Base-by-base conservation (phyloP, 92 coral and sea anemone species). In the Isaurus tuberculatus region DNA sequence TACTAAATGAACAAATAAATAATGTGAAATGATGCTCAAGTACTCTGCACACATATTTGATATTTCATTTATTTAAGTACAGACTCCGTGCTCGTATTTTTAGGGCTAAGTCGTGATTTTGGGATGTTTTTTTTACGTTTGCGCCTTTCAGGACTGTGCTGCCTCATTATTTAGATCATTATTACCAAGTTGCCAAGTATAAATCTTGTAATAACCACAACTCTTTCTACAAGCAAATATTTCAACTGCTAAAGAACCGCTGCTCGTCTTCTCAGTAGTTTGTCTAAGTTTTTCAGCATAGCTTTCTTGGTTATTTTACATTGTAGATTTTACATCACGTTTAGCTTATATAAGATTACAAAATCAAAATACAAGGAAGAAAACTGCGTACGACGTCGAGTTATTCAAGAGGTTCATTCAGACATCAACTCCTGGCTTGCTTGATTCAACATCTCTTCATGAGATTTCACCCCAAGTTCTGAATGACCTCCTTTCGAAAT, bases 11-110 rank as follows among this genome's bases (percentile, higher is more conserved):
- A 55, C 63, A 23, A 55, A 19, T 55, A 55, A 55, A 55, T 11
- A 19, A 19, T 55, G 23, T 55, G 28, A 55, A 55, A 55, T 55
- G 25, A 55, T 55, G 61, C 61, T 19, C 25, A 53, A 19, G 61
- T 53, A 55, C 63, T 55, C 63, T 55, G 63, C 63, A 55, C 27
- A 55, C 63, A 55, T 55, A n/a, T 55, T n/a, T 55, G 63, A 55
- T 55, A n/a, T 19, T n/a, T 55, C n/a, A n/a, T n/a, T n/a, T n/a
- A 16, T 51, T 51, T 51, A 20, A 17, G 22, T 51, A 55, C n/a
- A n/a, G 63, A 55, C 25, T 55, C 25, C 63, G 25, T 19, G 63
- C 25, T 55, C 63, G 28, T 55, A 55, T 55, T 55, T n/a, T 55
- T 55, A 55, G 63, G 25, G 63, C 63, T 55, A 55, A 3, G 63